phyloP scores from a whole-genome alignment of 2,797 vertebrate genomes.

The Myripristis murdjan region DNA sequence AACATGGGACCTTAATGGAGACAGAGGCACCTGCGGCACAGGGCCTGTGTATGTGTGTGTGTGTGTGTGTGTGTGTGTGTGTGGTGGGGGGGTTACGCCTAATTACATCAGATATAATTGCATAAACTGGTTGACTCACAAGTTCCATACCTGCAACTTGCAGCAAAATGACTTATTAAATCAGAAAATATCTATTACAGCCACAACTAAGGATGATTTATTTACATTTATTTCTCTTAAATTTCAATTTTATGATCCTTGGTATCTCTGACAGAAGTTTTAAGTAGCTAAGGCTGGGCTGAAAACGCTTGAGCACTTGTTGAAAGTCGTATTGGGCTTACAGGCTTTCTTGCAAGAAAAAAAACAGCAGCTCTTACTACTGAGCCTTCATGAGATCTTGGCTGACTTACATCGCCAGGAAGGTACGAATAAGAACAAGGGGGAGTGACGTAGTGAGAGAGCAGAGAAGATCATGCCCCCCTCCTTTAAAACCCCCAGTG shows the following conservation, averaged over 20 bases:
- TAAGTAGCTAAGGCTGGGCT: constrained; percentile 5
- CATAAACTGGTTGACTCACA: constrained; percentile 23
- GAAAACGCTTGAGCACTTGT: constrained; percentile 24
- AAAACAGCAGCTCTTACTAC: too few species aligned
- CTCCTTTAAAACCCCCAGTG: neutral
- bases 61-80: constrained; percentile 5
- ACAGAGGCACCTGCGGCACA: too few species aligned
- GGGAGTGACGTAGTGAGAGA: constrained; percentile 1
- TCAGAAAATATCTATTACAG: neutral
- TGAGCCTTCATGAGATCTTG: too few species aligned
- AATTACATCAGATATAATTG: constrained; percentile 13
- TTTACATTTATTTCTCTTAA: neutral
- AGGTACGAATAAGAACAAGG: constrained; percentile 6
- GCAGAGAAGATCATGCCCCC: constrained; percentile 6
- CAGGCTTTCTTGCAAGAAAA: neutral
- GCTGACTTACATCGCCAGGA: constrained; percentile 21
- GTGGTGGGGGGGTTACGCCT: too few species aligned
- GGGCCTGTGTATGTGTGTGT: constrained; percentile 11
- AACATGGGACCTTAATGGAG: too few species aligned
- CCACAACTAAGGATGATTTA: constrained; percentile 7
- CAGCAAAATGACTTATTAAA: too few species aligned
- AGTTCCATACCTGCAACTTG: constrained; percentile 14
- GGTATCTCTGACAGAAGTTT: neutral
- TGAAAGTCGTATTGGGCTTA: neutral
- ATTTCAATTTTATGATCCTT: neutral